Conservation (phyloP, 2,797 vertebrate genomes). For the Gobio occitaniae region DNA sequence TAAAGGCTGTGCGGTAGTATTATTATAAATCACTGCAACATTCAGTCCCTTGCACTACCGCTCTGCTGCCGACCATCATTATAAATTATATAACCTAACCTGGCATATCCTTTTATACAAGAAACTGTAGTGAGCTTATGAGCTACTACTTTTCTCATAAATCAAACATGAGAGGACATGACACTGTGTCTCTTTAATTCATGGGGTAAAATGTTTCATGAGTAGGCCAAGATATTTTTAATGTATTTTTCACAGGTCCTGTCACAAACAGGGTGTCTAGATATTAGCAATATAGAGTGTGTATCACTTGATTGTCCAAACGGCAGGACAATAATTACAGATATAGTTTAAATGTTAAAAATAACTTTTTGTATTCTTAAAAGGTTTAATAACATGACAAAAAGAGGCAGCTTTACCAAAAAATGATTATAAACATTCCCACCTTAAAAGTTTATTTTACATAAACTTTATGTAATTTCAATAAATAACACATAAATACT, state of each 20-base stretch:
- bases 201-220: background rate
- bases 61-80: background rate
- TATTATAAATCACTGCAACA: background rate
- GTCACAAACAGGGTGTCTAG: background rate
- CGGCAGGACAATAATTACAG: background rate
- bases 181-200: background rate
- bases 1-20: background rate
- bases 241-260: background rate
- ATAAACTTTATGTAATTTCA: conserved; percentile 49
- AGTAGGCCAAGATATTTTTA: background rate
- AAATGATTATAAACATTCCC: background rate
- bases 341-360: background rate
- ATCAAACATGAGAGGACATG: background rate
- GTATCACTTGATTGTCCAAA: background rate
- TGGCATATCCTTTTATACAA: background rate
- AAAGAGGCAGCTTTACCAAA: conserved; percentile 41
- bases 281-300: background rate
- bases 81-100: background rate
- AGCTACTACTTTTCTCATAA: background rate
- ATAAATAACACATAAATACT: conserved; percentile 58
- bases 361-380: background rate
- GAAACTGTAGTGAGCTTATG: background rate
- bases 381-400: background rate
- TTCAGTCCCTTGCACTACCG: background rate
- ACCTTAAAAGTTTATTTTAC: conserved; percentile 13